phyloP scores from a whole-genome alignment of 2,113 vertebrate genomes.

The Pseudolaguvia tuberculata region DNA sequence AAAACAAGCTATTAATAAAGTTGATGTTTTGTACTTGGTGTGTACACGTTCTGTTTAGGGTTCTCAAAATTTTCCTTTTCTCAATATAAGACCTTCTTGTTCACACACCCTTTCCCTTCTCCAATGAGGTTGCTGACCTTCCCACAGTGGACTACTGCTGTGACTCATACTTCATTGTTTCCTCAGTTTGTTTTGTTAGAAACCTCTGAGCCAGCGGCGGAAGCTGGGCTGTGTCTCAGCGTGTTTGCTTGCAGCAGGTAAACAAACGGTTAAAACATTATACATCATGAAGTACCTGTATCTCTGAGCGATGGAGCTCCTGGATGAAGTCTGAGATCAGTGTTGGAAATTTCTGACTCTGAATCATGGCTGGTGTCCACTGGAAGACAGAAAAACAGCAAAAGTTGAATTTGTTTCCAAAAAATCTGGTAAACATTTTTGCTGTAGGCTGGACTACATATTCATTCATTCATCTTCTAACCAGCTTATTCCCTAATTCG shows the following conservation, averaged over 20 bases:
- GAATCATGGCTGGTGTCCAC: conserved; percentile 32
- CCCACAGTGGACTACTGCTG: conserved; percentile 24
- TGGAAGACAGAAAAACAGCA: conserved; percentile 5
- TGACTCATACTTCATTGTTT: conserved; percentile 32
- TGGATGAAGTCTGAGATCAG: conserved; percentile 24
- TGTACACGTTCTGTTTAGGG: conserved; percentile 19
- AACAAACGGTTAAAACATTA: not conserved
- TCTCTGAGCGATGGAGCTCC: not conserved
- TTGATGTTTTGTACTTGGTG: conserved; percentile 21
- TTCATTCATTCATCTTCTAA: no score
- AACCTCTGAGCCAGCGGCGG: not conserved
- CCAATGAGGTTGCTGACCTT: conserved; percentile 37
- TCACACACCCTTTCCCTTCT: conserved; percentile 42
- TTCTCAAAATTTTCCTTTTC: conserved; percentile 14
- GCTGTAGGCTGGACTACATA: not conserved
- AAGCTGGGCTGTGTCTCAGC: not conserved
- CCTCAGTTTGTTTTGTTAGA: conserved; percentile 41
- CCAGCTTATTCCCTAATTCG: no score
- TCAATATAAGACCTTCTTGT: conserved; percentile 18
- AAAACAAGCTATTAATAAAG: conserved; percentile 9
- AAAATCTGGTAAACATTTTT: conserved; percentile 38
- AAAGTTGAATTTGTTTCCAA: conserved; percentile 12
- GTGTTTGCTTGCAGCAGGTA: not conserved
- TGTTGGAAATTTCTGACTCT: conserved; percentile 27
- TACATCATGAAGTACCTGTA: conserved; percentile 29